phyloP scores from a whole-genome alignment of 2,888 invertebrate species.

The Nebria salina region DNA sequence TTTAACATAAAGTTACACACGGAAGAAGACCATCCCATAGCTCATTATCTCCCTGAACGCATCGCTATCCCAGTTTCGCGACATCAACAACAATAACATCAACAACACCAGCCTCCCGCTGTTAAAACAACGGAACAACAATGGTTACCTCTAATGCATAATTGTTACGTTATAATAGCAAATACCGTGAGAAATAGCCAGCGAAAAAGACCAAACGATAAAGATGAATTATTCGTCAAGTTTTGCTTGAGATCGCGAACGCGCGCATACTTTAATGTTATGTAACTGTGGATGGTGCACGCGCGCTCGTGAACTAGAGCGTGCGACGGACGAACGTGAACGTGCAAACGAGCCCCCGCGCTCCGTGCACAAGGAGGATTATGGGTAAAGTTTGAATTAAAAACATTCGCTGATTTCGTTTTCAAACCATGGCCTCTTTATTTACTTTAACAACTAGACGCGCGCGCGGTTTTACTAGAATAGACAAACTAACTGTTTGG shows the following conservation, averaged over 20 bases:
- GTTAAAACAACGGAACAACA: slow-evolving; percentile 15
- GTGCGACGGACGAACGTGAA: slow-evolving; percentile 30
- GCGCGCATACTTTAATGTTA: slow-evolving; percentile 31
- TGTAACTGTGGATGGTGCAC: slow-evolving; percentile 24
- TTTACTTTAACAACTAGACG: slow-evolving; percentile 18
- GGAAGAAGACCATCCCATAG: slow-evolving; percentile 11
- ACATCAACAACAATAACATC: background rate
- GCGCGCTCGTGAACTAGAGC: slow-evolving; percentile 39
- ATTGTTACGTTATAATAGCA: slow-evolving; percentile 7
- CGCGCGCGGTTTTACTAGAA: background rate
- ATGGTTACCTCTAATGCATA: slow-evolving; percentile 5
- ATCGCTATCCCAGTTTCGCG: slow-evolving; percentile 12
- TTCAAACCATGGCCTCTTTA: slow-evolving; percentile 39
- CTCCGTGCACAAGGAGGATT: background rate
- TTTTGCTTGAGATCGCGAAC: slow-evolving; percentile 26
- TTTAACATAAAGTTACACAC: background rate
- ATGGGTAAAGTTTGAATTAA: slow-evolving; percentile 12
- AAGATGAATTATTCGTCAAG: background rate
- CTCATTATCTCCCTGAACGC: slow-evolving; percentile 9
- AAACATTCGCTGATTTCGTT: slow-evolving; percentile 32
- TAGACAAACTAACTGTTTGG: background rate
- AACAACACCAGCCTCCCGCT: background rate
- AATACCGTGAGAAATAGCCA: slow-evolving; percentile 5
- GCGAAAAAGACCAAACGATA: slow-evolving; percentile 2
- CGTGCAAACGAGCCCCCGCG: slow-evolving; percentile 8